These are phyloP conservation scores for Eupithecia centaureata DNA, from an alignment of 2,888 invertebrate genomes.

Conservation along the genomic window DNA sequence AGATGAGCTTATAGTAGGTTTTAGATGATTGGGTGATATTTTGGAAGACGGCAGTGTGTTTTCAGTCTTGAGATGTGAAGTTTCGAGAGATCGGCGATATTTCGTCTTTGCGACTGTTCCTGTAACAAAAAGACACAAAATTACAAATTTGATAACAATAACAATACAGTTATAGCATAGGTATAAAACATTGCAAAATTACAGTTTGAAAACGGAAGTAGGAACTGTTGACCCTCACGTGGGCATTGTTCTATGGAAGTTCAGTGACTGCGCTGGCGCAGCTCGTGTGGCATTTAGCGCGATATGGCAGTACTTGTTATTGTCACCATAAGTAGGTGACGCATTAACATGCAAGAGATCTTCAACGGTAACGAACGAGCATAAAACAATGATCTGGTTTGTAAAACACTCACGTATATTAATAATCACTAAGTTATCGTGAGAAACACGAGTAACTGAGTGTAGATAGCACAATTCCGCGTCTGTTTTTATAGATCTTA, in stretches of 20 bases:
- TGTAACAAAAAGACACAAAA: constrained; percentile 65
- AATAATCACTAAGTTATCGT: constrained; percentile 4
- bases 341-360: constrained; percentile 42
- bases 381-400: constrained; percentile 32
- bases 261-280: constrained; percentile 68
- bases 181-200: constrained; percentile 31
- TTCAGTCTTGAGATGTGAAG: constrained; percentile 76
- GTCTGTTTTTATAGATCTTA: not conserved
- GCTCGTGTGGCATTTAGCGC: constrained; percentile 64
- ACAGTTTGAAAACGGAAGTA: constrained; percentile 54
- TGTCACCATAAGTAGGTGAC: constrained; percentile 59
- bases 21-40: constrained; percentile 68
- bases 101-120: constrained; percentile 69
- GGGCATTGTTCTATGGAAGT: constrained; percentile 71
- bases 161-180: not conserved
- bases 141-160: constrained; percentile 21
- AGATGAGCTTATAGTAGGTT: constrained; percentile 66
- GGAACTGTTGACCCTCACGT: constrained; percentile 67
- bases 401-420: constrained; percentile 29
- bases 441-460: not conserved
- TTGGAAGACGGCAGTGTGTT: constrained; percentile 79
- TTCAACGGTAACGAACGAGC: constrained; percentile 24
- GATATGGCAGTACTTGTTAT: constrained; percentile 63
- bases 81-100: constrained; percentile 71
- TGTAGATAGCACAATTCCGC: not conserved